Evolutionary conservation across 2,888 invertebrate species (phyloP), one percentile per base, ranked within the genome.

Genomic region (Dynastes tityus): DNA sequence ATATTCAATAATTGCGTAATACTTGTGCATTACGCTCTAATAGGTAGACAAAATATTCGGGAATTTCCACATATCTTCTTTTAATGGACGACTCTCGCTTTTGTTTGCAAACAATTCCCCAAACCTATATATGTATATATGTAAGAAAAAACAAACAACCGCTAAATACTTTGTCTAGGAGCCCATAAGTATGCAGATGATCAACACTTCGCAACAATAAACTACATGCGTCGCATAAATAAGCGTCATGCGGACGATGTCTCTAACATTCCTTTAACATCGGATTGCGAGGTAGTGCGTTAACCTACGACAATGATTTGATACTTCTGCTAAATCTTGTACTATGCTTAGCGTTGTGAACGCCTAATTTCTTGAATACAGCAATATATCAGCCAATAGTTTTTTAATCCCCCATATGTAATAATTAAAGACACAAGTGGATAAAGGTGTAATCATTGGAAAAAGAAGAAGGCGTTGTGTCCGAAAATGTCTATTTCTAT

Each of bases 171-270:
- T n/a, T 8, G 55, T 22, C 55, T 55, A 55, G 40, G 16, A 65
- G 40, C 65, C 37, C 6, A 53, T 70, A 70, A 51, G 53, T 70
- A 70, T 70, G 51, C 70, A 53, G 22, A 29, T 29, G 53, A 70
- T 70, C 70, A 32, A 70, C 70, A 53, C 70, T 70, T 53, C 29
- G 29, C 51, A 70, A 70, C 70, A 70, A 70, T 70, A 70, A 70
- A 70, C 16, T 51, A 51, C 32, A 70, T 70, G 70, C 53, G 70
- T 70, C 27, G 70, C 51, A 70, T 70, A 70, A 70, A 70, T 70
- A 64, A 64, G 22, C 22, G 55, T 65, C 40, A 37, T 40, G 40
- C 37, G 65, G 13, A 13, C 65, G 16, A 45, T 45, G 45, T 45
- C 16, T 40, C 37, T 65, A 32, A 37, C 32, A 65, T 65, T 16